Conservation (phyloP, 2,888 invertebrate species). For the Caenorhabditis virilis region DNA sequence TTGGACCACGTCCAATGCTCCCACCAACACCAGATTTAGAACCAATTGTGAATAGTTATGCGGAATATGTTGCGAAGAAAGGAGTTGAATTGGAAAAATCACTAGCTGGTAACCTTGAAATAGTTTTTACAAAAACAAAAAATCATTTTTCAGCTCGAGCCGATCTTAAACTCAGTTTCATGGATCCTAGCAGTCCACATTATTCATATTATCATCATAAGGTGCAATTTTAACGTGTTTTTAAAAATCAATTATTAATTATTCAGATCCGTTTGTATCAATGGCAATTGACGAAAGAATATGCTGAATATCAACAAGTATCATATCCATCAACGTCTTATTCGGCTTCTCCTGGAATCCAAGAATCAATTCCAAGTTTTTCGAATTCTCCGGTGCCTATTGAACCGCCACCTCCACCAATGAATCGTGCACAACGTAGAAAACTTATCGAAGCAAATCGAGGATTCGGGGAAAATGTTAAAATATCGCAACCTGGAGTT, state of each 20-base stretch:
- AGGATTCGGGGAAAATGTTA: conserved; percentile 3
- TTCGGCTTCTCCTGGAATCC: neutral
- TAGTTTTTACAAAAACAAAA: too few relatives aligned
- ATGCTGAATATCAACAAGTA: conserved; percentile 1
- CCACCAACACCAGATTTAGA: conserved; percentile 82
- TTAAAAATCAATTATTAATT: neutral
- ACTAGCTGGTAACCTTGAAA: conserved; percentile 65
- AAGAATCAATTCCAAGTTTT: neutral
- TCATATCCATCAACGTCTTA: too few relatives aligned
- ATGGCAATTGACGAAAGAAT: conserved; percentile 32
- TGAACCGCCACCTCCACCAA: conserved; percentile 6
- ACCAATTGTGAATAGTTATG: conserved; percentile 92
- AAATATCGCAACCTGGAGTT: conserved; percentile 29
- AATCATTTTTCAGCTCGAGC: too few relatives aligned
- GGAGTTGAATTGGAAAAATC: conserved; percentile 87
- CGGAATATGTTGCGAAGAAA: conserved; percentile 91
- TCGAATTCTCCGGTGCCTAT: conserved; percentile 1
- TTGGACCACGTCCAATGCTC: conserved; percentile 45
- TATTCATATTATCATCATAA: conserved; percentile 50
- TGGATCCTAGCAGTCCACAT: conserved; percentile 43
- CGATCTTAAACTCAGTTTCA: conserved; percentile 51
- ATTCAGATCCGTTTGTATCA: conserved; percentile 34
- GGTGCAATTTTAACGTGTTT: conserved; percentile 4
- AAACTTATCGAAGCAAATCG: conserved; percentile 33
- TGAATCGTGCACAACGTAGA: conserved; percentile 45